Evolutionary conservation across 2,113 vertebrate genomes (phyloP).

Genomic region (Riparia riparia): DNA sequence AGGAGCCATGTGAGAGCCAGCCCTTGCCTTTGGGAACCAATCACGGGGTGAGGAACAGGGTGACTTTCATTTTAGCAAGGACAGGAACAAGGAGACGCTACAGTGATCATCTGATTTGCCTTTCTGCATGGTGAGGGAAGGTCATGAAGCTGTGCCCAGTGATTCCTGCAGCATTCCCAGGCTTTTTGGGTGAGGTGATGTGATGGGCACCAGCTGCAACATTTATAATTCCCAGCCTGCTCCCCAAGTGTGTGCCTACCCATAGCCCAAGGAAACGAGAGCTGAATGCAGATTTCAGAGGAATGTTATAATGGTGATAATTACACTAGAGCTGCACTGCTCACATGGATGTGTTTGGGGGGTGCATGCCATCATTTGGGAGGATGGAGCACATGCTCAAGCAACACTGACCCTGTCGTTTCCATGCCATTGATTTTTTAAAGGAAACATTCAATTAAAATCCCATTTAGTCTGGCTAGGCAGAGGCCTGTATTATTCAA

Average conservation of each 20-base stretch:
- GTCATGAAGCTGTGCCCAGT: not conserved
- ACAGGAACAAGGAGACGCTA: not conserved
- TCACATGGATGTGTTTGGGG: not conserved
- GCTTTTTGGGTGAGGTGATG: not conserved
- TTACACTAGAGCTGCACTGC: not conserved
- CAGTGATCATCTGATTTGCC: not conserved
- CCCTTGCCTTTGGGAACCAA: not conserved
- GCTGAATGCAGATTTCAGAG: not conserved
- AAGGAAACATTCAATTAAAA: not conserved
- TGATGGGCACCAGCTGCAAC: not conserved
- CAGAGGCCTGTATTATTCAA: not conserved
- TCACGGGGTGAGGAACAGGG: not conserved
- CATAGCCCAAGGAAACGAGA: not conserved
- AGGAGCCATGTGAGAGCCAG: conserved; percentile 5
- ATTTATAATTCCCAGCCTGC: not conserved
- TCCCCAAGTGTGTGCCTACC: not conserved
- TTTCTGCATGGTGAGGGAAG: not conserved
- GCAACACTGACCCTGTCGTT: not conserved
- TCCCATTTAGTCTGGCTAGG: not conserved
- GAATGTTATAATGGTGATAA: not conserved
- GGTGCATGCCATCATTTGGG: not conserved
- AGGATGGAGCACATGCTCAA: not conserved
- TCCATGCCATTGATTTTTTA: not conserved
- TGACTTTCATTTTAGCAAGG: conserved; percentile 48
- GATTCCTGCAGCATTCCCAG: not conserved